Evolutionary conservation across 35 echinoderm and acorn worm species (phyloP).

Genomic region (Nesometra sesokonis): DNA sequence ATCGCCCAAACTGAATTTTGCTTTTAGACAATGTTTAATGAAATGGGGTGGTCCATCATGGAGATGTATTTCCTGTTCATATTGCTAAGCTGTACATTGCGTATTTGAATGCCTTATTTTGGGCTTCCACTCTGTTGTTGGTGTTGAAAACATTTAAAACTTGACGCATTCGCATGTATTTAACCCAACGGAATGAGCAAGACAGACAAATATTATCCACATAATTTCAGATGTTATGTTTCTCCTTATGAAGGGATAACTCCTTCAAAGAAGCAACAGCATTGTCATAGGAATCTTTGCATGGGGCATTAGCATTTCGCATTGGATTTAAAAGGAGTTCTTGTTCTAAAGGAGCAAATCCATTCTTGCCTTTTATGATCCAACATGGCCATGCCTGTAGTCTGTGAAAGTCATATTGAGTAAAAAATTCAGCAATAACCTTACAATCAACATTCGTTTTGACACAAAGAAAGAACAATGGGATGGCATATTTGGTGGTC

Average conservation of each 20-base stretch:
- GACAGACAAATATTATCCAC: conserved; percentile 1
- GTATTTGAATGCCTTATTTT: neutral
- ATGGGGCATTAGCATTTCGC: neutral
- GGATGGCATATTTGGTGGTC: conserved; percentile 5
- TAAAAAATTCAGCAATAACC: conserved; percentile 6
- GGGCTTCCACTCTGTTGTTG: conserved; percentile 12
- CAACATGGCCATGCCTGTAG: neutral
- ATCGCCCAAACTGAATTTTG: neutral
- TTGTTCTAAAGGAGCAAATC: neutral
- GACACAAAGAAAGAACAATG: conserved; percentile 20
- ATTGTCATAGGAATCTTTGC: neutral
- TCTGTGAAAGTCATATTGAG: conserved; percentile 18
- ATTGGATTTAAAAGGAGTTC: neutral
- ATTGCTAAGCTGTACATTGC: neutral
- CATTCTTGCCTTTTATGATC: neutral
- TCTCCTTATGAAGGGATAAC: neutral
- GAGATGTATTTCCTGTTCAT: neutral
- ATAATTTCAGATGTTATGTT: neutral
- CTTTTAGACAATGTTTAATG: neutral
- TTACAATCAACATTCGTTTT: conserved; percentile 26
- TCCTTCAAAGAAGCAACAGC: neutral
- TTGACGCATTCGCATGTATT: neutral
- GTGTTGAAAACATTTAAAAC: neutral
- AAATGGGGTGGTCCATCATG: neutral
- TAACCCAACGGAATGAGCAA: conserved; percentile 1